Percentiles rank a stretch among this genome's conserved stretches.
Evolutionary conservation across 1,140 invertebrate species (phyloP).

Genomic region (Lerema accius): DNA sequence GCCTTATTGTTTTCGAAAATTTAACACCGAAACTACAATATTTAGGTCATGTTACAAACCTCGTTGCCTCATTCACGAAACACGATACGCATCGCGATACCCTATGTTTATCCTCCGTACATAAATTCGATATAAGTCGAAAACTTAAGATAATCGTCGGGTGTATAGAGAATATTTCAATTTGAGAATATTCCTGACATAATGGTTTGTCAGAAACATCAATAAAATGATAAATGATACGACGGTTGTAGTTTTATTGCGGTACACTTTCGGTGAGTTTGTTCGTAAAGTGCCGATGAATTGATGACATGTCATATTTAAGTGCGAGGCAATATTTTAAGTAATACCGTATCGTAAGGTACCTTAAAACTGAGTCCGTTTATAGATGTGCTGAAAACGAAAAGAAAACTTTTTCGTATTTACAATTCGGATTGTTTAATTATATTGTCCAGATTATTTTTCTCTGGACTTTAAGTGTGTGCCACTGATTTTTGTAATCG

Average conservation of each 20-base stretch:
- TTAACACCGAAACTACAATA: conserved; percentile 35
- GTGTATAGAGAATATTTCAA: conserved; percentile 43
- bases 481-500: no score
- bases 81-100: conserved; percentile 41
- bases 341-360: background rate
- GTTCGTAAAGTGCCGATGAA: conserved; percentile 23
- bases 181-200: conserved; percentile 34
- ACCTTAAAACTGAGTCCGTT: background rate
- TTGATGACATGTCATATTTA: conserved; percentile 27
- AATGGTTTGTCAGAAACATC: conserved; percentile 32
- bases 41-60: conserved; percentile 42
- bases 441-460: no score
- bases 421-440: no score
- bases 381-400: background rate
- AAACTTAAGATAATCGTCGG: conserved; percentile 39
- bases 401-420: background rate
- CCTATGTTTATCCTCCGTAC: conserved; percentile 39
- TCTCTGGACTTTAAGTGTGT: no score
- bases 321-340: conserved; percentile 15
- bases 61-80: conserved; percentile 30
- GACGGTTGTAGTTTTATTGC: conserved; percentile 17
- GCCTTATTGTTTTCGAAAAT: conserved; percentile 29
- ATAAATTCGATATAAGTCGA: conserved; percentile 42
- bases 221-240: conserved; percentile 25
- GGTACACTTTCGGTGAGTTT: conserved; percentile 27